Base-by-base conservation (phyloP, 1,140 invertebrate genomes). In the Elysia chlorotica region DNA sequence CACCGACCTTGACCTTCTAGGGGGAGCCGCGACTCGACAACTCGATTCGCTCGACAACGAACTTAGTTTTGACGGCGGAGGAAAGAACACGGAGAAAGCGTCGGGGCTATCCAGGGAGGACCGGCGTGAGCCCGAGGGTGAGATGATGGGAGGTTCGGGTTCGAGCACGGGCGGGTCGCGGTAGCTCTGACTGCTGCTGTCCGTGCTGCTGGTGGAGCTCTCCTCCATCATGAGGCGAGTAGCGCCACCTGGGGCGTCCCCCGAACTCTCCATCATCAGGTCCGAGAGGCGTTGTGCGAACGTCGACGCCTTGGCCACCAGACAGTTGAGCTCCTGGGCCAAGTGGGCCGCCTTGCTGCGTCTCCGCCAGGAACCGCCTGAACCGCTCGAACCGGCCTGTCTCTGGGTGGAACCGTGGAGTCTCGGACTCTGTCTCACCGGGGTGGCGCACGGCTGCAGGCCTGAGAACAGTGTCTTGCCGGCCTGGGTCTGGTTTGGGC, bases 161-260 rank as follows among this genome's bases (percentile, higher is more conserved):
- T 76, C 74, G 48, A 76, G 66, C 1, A 76, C 66, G 21, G 74
- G 74, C 25, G 74, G 74, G 33, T 76, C 74, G 25, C 54, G 63
- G 25, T 65, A 76, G 23, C 56, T 70, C 41, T 76, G 70, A n/a
- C n/a, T n/a, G n/a, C n/a, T n/a, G n/a, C n/a, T n/a, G n/a, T n/a
- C n/a, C n/a, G n/a, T n/a, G n/a, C n/a, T n/a, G n/a, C n/a, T n/a
- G n/a, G n/a, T n/a, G n/a, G n/a, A n/a, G n/a, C n/a, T n/a, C n/a
- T n/a, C n/a, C n/a, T n/a, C n/a, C n/a, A n/a, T n/a, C n/a, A n/a
- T n/a, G n/a, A n/a, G n/a, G n/a, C n/a, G n/a, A n/a, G n/a, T n/a
- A n/a, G n/a, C n/a, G n/a, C n/a, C n/a, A 30, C 59, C 67, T 10
- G 5, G n/a, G 37, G 61, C 69, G 25, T 33, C 48, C 10, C 38